These are phyloP conservation scores for Hyphantria cunea DNA, from an alignment of 1,140 invertebrate species.

Conservation along the genomic window DNA sequence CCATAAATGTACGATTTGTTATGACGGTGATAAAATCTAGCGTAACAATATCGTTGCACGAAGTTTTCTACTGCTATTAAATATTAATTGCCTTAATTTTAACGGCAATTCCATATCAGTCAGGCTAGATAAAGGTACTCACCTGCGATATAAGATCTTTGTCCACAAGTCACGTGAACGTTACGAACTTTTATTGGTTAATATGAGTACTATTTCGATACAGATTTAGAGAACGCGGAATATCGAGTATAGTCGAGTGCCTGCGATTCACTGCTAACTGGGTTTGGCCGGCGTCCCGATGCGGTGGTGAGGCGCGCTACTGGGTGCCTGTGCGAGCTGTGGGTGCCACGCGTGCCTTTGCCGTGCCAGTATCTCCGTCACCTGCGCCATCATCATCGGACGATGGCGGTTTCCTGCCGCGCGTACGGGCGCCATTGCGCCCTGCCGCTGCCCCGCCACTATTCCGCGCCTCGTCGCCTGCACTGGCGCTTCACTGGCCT, in stretches of 20 bases:
- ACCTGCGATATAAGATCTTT: too few species aligned
- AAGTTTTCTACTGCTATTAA: too few species aligned
- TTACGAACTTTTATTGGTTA: not conserved
- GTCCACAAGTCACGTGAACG: too few species aligned
- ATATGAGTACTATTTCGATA: conserved; percentile 24
- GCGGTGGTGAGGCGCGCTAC: conserved; percentile 77
- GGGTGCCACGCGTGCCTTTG: conserved; percentile 67
- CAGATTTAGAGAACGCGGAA: conserved; percentile 96
- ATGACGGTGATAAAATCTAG: too few species aligned
- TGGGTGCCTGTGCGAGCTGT: conserved; percentile 48
- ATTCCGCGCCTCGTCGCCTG: conserved; percentile 74
- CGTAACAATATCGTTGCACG: too few species aligned
- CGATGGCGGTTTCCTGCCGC: conserved; percentile 89
- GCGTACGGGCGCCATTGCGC: conserved; percentile 84
- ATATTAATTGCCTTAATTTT: too few species aligned
- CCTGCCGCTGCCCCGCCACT: conserved; percentile 86
- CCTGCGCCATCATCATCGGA: conserved; percentile 84
- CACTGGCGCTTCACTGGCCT: conserved; percentile 73
- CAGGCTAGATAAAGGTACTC: too few species aligned
- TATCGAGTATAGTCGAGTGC: conserved; percentile 92
- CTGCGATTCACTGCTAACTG: conserved; percentile 85
- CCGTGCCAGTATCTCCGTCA: conserved; percentile 86
- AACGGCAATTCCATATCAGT: too few species aligned
- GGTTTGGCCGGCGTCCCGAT: conserved; percentile 87
- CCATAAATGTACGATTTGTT: too few species aligned